Evolutionary conservation across 2,888 invertebrate genomes (phyloP).

Genomic region (Meteorus colon): DNA sequence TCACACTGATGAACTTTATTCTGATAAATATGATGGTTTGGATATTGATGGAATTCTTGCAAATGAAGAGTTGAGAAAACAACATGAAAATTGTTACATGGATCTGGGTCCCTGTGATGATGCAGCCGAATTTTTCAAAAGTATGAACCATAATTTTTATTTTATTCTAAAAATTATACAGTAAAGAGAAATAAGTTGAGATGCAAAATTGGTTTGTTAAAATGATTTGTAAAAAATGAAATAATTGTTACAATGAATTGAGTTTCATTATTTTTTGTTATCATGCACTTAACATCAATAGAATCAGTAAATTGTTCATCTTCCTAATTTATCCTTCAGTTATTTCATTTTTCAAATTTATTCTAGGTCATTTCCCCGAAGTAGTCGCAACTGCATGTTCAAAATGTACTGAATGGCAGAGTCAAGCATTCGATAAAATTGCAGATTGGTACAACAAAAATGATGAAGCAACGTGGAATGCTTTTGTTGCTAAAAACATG

Average conservation of each 20-base stretch:
- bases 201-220: background rate
- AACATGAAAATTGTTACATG: conserved; percentile 63
- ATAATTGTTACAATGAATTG: no score
- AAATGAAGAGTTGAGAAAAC: conserved; percentile 58
- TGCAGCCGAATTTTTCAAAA: conserved; percentile 60
- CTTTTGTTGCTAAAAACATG: conserved; percentile 53
- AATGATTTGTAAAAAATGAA: background rate
- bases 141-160: conserved; percentile 43
- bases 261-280: no score
- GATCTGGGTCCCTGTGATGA: conserved; percentile 56
- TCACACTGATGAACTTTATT: conserved; percentile 55
- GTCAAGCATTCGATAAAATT: conserved; percentile 56
- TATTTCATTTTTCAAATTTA: conserved; percentile 12
- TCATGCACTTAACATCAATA: no score
- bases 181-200: background rate
- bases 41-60: conserved; percentile 62
- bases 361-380: conserved; percentile 61
- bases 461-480: conserved; percentile 55
- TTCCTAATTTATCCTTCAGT: no score
- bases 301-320: background rate
- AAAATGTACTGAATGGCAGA: conserved; percentile 61
- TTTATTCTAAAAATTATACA: background rate
- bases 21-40: conserved; percentile 62
- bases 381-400: conserved; percentile 60
- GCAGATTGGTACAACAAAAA: conserved; percentile 60